Conservation (phyloP, 2,888 invertebrate genomes). For the Drosophila dives region DNA sequence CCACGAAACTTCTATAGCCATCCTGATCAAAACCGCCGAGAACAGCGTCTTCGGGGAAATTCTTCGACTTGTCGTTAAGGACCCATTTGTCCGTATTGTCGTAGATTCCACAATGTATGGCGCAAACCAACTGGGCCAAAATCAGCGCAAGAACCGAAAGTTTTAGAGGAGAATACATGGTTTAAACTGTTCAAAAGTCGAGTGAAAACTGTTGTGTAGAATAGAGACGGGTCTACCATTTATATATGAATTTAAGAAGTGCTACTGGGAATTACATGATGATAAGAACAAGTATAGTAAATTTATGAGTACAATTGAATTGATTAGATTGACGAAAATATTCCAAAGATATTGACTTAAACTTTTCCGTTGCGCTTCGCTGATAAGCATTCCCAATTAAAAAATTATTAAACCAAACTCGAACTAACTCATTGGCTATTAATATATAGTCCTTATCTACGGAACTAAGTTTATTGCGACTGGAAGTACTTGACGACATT, state of each 20-base stretch:
- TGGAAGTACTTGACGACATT: neutral
- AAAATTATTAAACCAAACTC: neutral
- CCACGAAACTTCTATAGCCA: conserved; percentile 53
- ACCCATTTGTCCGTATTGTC: conserved; percentile 44
- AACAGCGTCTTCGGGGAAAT: conserved; percentile 40
- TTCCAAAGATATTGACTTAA: neutral
- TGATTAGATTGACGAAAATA: conserved; percentile 33
- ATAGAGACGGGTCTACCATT: neutral
- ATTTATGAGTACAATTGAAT: neutral
- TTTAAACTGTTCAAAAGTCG: conserved; percentile 10
- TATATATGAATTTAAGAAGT: conserved; percentile 7
- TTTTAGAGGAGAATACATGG: conserved; percentile 41
- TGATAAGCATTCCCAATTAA: neutral
- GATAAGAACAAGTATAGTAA: conserved; percentile 21
- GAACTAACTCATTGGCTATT: neutral
- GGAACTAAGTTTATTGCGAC: neutral
- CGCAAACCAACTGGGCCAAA: conserved; percentile 36
- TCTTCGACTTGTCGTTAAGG: conserved; percentile 2
- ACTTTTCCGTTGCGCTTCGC: too few species aligned
- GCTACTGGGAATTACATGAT: neutral
- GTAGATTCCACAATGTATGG: conserved; percentile 40
- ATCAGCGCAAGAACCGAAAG: conserved; percentile 18
- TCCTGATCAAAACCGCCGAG: conserved; percentile 45
- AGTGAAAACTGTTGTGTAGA: neutral
- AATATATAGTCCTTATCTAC: neutral